Base-by-base conservation (phyloP, 2,797 vertebrate genomes). In the Alauda arvensis region DNA sequence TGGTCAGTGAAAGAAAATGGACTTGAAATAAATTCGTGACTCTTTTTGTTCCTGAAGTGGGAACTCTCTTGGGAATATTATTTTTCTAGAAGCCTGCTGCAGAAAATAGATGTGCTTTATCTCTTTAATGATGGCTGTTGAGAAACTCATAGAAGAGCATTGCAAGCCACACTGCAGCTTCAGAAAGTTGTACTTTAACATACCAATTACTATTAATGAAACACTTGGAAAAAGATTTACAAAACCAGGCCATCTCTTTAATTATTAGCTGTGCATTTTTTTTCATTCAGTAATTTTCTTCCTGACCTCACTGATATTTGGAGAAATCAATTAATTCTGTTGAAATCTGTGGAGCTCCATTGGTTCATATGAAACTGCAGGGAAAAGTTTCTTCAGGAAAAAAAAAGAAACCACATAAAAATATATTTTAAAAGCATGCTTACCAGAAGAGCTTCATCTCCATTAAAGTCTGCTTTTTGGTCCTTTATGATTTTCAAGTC, bases 241-340 rank as follows among this genome's bases (percentile, higher is more conserved):
- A 89, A 83, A 95, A 45, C 26, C 69, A 88, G 53, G 37, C 49
- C 56, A 72, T 46, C 68, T 83, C 69, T 88, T 95, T 95, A 95
- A 95, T 95, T 91, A 96, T 96, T 96, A 95, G 87, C 94, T 82
- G n/a, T 61, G 18, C 59, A 61, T 87, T 93, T 94, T 72, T 92
- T 72, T 92, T 94, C 70, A 85, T 90, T 90, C 82, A 65, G 16
- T 49, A 61, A 56, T 92, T 91, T 77, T 85, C 86, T 90, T 78
- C 43, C 77, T 92, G 71, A 65, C 88, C 88, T 89, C 46, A 19
- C 34, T 78, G 74, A 87, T 92, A 78, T 71, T 92, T 85, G 55
- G 48, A n/a, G 49, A 86, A 89, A 90, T 82, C 55, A 43, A 37
- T 90, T 76, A 70, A 88, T 85, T 81, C 45, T 78, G 31, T 53